Conservation (phyloP, 2,113 vertebrate genomes). For the Chaetorhynchus papuensis region DNA sequence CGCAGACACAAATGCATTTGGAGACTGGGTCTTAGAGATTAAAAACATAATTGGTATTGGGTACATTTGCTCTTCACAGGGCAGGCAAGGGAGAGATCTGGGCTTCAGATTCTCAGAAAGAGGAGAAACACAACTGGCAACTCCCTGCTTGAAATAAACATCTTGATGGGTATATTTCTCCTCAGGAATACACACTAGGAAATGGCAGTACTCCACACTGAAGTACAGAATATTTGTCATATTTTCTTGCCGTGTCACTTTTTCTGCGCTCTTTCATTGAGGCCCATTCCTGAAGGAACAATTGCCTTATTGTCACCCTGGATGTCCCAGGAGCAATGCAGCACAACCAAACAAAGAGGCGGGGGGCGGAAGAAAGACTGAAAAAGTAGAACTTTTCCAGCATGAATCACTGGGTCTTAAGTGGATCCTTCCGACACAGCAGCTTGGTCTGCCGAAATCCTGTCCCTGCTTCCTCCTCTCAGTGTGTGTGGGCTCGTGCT, state of each 20-base stretch:
- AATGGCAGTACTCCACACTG: background rate
- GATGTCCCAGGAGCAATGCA: conserved; percentile 44
- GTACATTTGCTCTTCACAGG: conserved; percentile 33
- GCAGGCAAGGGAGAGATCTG: background rate
- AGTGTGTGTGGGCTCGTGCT: background rate
- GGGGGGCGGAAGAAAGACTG: background rate
- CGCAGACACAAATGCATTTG: conserved; percentile 21
- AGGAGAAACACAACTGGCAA: conserved; percentile 21
- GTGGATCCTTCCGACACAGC: background rate
- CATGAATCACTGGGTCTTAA: background rate
- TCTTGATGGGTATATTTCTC: conserved; percentile 46
- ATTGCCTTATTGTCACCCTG: conserved; percentile 49
- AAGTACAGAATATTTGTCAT: conserved; percentile 42
- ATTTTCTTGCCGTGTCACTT: conserved; percentile 25
- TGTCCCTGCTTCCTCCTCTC: background rate
- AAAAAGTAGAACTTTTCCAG: conserved; percentile 18
- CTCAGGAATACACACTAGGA: conserved; percentile 37
- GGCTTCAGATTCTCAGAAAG: conserved; percentile 39
- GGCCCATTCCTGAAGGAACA: conserved; percentile 51
- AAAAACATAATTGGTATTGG: conserved; percentile 65
- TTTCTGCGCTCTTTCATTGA: conserved; percentile 18
- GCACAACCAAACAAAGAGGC: conserved; percentile 11
- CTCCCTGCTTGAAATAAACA: conserved; percentile 52
- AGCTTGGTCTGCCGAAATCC: background rate
- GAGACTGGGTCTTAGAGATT: conserved; percentile 52